Percentiles rank a stretch among this genome's conserved stretches.
Evolutionary conservation across 2,888 invertebrate genomes (phyloP).

Genomic region (Xestobium rufovillosum): DNA sequence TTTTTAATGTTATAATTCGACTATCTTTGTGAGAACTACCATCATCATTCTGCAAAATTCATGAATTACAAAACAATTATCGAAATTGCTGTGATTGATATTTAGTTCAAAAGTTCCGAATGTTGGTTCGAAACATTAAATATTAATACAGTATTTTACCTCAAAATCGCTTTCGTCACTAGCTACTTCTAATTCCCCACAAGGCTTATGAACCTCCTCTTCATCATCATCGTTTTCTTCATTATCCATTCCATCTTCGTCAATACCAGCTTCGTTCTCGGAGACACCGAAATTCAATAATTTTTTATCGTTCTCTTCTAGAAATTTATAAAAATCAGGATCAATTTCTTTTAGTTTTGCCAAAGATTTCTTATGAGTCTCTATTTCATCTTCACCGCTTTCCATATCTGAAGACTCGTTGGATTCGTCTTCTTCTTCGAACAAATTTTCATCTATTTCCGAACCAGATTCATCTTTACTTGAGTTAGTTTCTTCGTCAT

Average conservation of each 20-base stretch:
- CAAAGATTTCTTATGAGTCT: constrained; percentile 61
- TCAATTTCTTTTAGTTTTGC: constrained; percentile 72
- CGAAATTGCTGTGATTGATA: no score
- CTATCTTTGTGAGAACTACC: no score
- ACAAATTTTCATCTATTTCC: not conserved
- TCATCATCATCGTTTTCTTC: no score
- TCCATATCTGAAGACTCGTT: not conserved
- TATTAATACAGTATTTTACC: no score
- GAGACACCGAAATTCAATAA: constrained; percentile 66
- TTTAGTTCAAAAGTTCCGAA: no score
- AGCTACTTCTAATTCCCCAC: constrained; percentile 58
- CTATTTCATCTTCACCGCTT: constrained; percentile 30
- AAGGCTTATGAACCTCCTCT: constrained; percentile 63
- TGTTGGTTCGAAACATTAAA: no score
- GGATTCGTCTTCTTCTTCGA: not conserved
- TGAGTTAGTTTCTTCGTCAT: no score
- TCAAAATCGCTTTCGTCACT: constrained; percentile 85
- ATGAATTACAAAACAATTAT: no score
- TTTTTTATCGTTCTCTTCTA: constrained; percentile 78
- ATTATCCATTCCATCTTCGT: no score
- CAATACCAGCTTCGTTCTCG: constrained; percentile 43
- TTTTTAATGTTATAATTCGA: constrained; percentile 58
- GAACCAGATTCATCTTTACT: no score
- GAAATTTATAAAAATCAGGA: constrained; percentile 82
- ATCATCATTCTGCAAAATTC: no score